These are phyloP conservation scores for Gobiocypris rarus DNA, from an alignment of 2,113 vertebrate species.

Conservation along the genomic window DNA sequence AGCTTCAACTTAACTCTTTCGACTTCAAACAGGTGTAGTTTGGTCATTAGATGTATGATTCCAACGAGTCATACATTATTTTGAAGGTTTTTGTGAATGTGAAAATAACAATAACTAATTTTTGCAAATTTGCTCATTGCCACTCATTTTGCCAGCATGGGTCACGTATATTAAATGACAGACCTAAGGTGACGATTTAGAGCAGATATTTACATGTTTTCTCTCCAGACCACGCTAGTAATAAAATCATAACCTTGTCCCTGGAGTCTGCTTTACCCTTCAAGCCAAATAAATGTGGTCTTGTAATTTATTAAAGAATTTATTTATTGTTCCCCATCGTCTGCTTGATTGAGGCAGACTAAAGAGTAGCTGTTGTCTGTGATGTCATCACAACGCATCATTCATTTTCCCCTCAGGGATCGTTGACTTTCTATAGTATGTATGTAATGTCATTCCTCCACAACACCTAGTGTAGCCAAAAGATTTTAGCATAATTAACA, in stretches of 20 bases:
- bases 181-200: background rate
- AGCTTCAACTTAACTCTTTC: no score
- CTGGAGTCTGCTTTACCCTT: conserved; percentile 31
- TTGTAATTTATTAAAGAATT: conserved; percentile 65
- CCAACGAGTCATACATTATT: no score
- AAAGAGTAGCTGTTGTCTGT: conserved; percentile 36
- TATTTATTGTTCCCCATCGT: conserved; percentile 63
- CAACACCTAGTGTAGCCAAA: background rate
- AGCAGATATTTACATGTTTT: background rate
- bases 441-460: background rate
- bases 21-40: no score
- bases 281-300: conserved; percentile 46
- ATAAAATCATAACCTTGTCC: conserved; percentile 1
- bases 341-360: conserved; percentile 39
- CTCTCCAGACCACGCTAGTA: background rate
- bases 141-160: no score
- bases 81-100: no score
- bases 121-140: no score
- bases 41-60: no score
- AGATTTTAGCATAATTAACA: background rate
- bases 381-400: background rate
- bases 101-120: no score
- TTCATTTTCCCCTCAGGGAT: background rate
- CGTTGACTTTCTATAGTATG: background rate
- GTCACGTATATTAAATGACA: background rate